Base-by-base conservation (phyloP, 2,888 invertebrate genomes). In the Coleophora flavipennella region DNA sequence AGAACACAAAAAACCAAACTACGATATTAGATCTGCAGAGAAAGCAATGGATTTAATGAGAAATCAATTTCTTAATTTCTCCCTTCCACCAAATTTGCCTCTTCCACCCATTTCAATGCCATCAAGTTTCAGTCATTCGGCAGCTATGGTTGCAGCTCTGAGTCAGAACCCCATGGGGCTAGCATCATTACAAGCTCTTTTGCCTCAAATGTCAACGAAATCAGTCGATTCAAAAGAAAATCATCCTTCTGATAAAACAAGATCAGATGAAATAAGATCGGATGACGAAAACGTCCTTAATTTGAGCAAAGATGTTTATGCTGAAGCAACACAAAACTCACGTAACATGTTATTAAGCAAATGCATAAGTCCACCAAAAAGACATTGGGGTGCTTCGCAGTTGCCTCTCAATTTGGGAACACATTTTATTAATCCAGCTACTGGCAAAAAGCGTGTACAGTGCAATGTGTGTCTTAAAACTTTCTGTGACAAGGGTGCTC, bases 401-500 rank as follows among this genome's bases (percentile, higher is more conserved):
- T 81, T 92, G 60, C 94, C 94, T 0, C 86, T 93, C 2, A 94
- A 94, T 56, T 80, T 94, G 46, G 95, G 95, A 9, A 95, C 95
- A 0, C 94, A 95, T 54, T 94, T 95, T 50, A 95, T 96, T 26
- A 96, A 96, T 65, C 96, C 96, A 1, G 91, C 94, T 0, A 96
- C 96, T 0, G 96, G 96, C 0, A 99, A 99, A 78, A 97, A 97
- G 67, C 89, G 99, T 49, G 98, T 99, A 2, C 96, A 98, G 70
- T 99, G 99, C 77, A 96, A 97, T 60, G 97, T 97, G 32, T 99
- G 99, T 70, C 85, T 97, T 45, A 99, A 99, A 84, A 99, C 99
- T 11, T 99, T 99, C 84, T 99, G 99, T 87, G 99, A 99, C 86
- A 99, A 99, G 85, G 99, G 99, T 45, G 99, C 99, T 1, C 87